These are phyloP conservation scores for Hypsopygia costalis DNA, from an alignment of 2,888 invertebrate species.

Conservation along the genomic window DNA sequence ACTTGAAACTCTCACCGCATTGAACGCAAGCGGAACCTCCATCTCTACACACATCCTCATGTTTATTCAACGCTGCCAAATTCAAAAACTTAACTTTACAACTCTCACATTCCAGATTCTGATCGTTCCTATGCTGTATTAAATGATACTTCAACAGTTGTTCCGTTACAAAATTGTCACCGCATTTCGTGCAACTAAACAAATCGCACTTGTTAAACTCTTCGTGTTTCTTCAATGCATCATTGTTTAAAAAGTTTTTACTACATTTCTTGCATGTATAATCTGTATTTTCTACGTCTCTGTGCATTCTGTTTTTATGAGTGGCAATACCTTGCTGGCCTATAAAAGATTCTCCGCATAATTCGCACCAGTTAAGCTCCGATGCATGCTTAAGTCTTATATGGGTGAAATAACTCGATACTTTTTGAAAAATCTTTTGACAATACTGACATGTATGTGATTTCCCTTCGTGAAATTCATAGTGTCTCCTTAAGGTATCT, in stretches of 20 bases:
- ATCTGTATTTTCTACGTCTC: slow-evolving; percentile 15
- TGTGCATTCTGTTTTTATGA: slow-evolving; percentile 23
- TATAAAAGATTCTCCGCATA: slow-evolving; percentile 30
- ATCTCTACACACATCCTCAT: background rate
- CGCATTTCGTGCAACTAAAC: slow-evolving; percentile 25
- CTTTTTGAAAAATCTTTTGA: background rate
- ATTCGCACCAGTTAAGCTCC: slow-evolving; percentile 25
- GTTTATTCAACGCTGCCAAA: slow-evolving; percentile 1
- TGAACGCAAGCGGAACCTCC: slow-evolving; percentile 17
- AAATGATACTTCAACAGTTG: slow-evolving; percentile 23
- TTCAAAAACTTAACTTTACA: slow-evolving; percentile 8
- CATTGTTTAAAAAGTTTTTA: slow-evolving; percentile 12
- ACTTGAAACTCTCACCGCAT: slow-evolving; percentile 23
- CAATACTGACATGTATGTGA: slow-evolving; percentile 1
- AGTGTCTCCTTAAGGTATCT: background rate
- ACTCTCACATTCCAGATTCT: slow-evolving; percentile 9
- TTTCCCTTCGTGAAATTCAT: slow-evolving; percentile 4
- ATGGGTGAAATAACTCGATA: slow-evolving; percentile 4
- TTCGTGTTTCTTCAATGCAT: slow-evolving; percentile 19
- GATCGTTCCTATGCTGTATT: background rate
- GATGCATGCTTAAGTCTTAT: slow-evolving; percentile 22
- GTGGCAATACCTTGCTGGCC: slow-evolving; percentile 27
- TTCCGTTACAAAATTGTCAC: slow-evolving; percentile 13
- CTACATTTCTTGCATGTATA: slow-evolving; percentile 17
- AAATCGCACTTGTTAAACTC: slow-evolving; percentile 3